These are phyloP conservation scores for Babylonia areolata DNA, from an alignment of 1,140 invertebrate genomes.

Conservation along the genomic window DNA sequence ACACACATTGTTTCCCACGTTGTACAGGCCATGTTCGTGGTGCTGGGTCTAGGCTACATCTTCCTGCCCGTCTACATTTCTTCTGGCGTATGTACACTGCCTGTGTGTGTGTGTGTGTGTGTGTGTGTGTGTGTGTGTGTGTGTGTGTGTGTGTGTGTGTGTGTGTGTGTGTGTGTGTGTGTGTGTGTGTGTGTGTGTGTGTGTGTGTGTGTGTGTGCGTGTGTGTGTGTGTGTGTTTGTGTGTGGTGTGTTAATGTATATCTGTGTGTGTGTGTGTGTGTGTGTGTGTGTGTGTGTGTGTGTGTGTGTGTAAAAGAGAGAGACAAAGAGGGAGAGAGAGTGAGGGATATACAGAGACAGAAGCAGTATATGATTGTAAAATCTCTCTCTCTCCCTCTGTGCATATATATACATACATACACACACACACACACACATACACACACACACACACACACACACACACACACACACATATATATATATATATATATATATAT, in stretches of 20 bases:
- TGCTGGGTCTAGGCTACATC: slow-evolving; percentile 69
- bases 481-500: too few species aligned
- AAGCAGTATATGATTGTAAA: too few species aligned
- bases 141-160: slow-evolving; percentile 25
- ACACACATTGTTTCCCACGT: too few species aligned
- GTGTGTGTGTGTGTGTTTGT: background rate
- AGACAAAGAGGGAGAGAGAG: background rate
- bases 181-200: slow-evolving; percentile 2
- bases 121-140: slow-evolving; percentile 24
- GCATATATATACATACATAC: too few species aligned
- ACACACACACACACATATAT: too few species aligned
- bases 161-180: slow-evolving; percentile 14
- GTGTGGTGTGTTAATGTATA: background rate
- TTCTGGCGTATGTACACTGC: slow-evolving; percentile 67
- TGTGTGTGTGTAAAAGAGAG: background rate
- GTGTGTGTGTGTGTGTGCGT: background rate
- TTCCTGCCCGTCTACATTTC: slow-evolving; percentile 74
- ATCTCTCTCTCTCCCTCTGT: too few species aligned
- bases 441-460: too few species aligned
- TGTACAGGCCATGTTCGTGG: slow-evolving; percentile 71
- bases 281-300: background rate
- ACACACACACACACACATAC: too few species aligned
- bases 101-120: slow-evolving; percentile 10
- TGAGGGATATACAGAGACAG: too few species aligned
- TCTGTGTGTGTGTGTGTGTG: background rate